phyloP scores from a whole-genome alignment of 2,113 vertebrate genomes.

The Albula glossodonta region DNA sequence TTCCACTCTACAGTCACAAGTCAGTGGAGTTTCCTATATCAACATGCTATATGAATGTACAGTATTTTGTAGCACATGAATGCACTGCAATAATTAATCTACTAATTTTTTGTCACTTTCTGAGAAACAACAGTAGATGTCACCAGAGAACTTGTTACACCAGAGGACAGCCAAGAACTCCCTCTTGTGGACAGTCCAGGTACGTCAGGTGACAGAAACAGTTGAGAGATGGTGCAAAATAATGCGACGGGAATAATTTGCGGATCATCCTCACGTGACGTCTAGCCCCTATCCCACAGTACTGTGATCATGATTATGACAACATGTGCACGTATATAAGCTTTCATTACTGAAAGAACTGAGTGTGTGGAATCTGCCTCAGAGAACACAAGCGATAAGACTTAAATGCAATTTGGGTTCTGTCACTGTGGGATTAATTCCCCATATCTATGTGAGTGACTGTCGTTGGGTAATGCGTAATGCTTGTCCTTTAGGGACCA shows the following conservation, averaged over 20 bases:
- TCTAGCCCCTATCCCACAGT: neutral
- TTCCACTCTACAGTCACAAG: too few species aligned
- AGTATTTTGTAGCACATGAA: too few species aligned
- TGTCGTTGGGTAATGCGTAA: too few species aligned
- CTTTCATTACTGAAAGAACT: too few species aligned
- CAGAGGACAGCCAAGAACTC: neutral
- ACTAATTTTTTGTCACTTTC: neutral
- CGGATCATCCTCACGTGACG: neutral
- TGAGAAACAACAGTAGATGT: neutral
- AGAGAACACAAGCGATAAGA: too few species aligned
- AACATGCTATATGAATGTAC: neutral
- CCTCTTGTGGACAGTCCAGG: neutral
- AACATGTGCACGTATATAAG: neutral
- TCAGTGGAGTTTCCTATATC: too few species aligned
- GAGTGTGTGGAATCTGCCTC: too few species aligned
- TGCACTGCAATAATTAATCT: neutral
- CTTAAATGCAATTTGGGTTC: too few species aligned
- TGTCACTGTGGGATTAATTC: too few species aligned
- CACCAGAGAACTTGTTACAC: neutral
- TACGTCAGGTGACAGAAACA: neutral
- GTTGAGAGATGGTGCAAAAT: neutral
- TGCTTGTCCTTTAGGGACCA: too few species aligned
- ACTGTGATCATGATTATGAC: neutral
- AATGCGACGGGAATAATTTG: neutral
- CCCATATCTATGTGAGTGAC: too few species aligned